These are phyloP conservation scores for Phalanger gymnotis DNA, from an alignment of 2,797 vertebrate genomes.

Conservation along the genomic window DNA sequence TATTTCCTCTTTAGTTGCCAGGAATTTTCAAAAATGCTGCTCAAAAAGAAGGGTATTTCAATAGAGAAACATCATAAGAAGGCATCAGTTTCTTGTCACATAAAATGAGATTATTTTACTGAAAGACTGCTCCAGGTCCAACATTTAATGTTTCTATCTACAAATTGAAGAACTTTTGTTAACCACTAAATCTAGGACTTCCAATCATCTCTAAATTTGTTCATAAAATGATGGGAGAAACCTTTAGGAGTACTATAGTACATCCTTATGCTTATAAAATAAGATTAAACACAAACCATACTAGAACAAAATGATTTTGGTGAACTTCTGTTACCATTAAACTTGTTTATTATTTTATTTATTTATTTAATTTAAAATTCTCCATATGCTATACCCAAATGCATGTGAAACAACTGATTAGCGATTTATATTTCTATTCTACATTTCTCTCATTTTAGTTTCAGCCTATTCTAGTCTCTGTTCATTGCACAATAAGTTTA, in stretches of 20 bases:
- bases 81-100: background rate
- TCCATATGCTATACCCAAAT: too few relatives aligned
- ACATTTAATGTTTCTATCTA: background rate
- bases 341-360: background rate
- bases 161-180: background rate
- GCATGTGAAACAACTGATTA: background rate
- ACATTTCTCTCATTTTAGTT: background rate
- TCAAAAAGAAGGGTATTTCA: background rate
- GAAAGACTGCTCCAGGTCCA: background rate
- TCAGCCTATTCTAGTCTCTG: background rate
- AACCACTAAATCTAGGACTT: background rate
- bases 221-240: background rate
- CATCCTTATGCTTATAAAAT: background rate
- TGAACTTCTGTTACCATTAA: background rate
- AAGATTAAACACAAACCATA: background rate
- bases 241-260: background rate
- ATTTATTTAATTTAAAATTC: too few relatives aligned
- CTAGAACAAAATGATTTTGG: background rate
- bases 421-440: background rate
- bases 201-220: background rate
- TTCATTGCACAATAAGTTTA: background rate
- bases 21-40: background rate
- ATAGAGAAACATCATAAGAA: background rate
- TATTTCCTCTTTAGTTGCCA: background rate
- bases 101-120: background rate